Percentiles rank a stretch among this genome's conserved stretches.
These are phyloP conservation scores for Hylaea fasciaria DNA, from an alignment of 2,888 invertebrate genomes.

Conservation along the genomic window DNA sequence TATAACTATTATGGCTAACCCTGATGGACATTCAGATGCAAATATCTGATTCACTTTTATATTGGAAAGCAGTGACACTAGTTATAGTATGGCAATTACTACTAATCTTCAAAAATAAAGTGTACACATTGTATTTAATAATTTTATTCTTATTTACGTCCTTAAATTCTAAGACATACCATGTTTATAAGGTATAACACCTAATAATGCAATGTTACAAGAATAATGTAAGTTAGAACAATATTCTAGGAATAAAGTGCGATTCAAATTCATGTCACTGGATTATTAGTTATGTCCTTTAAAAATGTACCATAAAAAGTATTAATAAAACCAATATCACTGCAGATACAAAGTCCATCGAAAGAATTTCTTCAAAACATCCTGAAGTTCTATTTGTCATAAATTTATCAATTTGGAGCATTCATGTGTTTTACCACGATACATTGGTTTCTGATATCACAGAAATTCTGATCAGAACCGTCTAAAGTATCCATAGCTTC, in stretches of 20 bases:
- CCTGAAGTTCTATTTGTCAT: slow-evolving; percentile 14
- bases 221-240: slow-evolving; percentile 44
- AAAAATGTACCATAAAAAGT: slow-evolving; percentile 3
- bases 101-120: slow-evolving; percentile 56
- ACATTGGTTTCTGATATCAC: slow-evolving; percentile 40
- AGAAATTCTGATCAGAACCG: slow-evolving; percentile 28
- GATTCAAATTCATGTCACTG: slow-evolving; percentile 27
- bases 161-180: slow-evolving; percentile 71
- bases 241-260: slow-evolving; percentile 18
- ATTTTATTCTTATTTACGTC: slow-evolving; percentile 69
- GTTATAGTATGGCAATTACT: slow-evolving; percentile 2
- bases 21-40: not conserved
- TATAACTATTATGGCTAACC: too few species aligned
- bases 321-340: slow-evolving; percentile 19
- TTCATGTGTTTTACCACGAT: slow-evolving; percentile 5
- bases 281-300: slow-evolving; percentile 19
- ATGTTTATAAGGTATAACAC: slow-evolving; percentile 40
- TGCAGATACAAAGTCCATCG: slow-evolving; percentile 12
- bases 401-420: slow-evolving; percentile 6
- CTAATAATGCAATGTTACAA: slow-evolving; percentile 49
- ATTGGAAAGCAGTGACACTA: not conserved
- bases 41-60: not conserved
- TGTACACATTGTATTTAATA: slow-evolving; percentile 66
- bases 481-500: slow-evolving; percentile 56
- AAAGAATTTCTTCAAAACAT: slow-evolving; percentile 17